These are phyloP conservation scores for Capromys pilorides DNA, from an alignment of 2,797 vertebrate species.

Conservation along the genomic window DNA sequence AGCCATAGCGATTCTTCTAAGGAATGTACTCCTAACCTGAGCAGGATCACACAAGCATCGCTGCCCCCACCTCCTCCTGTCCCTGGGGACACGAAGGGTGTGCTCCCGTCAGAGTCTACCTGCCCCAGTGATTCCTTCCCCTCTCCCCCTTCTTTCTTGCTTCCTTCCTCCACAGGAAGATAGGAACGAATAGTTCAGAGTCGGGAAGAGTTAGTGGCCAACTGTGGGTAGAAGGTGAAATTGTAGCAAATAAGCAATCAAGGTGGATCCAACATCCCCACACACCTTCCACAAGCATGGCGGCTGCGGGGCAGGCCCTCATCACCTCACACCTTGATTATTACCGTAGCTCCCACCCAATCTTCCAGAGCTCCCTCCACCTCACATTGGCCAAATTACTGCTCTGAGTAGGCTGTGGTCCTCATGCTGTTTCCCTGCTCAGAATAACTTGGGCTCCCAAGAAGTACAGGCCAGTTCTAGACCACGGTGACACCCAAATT, in stretches of 20 bases:
- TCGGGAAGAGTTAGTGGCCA: slow-evolving; percentile 65
- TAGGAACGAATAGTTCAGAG: slow-evolving; percentile 43
- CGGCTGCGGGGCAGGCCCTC: background rate
- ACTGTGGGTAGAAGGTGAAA: slow-evolving; percentile 58
- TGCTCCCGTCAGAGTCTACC: background rate
- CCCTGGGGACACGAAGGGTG: background rate
- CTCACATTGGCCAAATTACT: background rate
- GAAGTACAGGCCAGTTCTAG: background rate
- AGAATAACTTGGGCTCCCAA: background rate
- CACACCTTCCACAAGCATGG: slow-evolving; percentile 44
- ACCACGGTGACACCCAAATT: background rate
- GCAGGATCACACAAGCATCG: background rate
- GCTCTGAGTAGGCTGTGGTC: slow-evolving; percentile 22
- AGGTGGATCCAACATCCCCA: slow-evolving; percentile 34
- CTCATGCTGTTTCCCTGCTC: slow-evolving; percentile 18
- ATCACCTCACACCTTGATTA: slow-evolving; percentile 71
- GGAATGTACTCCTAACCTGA: background rate
- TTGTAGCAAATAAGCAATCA: slow-evolving; percentile 67
- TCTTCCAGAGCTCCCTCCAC: background rate
- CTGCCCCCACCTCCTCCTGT: background rate
- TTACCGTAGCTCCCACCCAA: background rate
- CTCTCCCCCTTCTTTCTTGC: background rate
- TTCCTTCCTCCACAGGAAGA: slow-evolving; percentile 55
- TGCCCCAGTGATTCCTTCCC: no score
- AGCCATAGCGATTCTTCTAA: background rate